Base-by-base conservation (phyloP, 2,888 invertebrate genomes). In the Ectropis crepuscularia region DNA sequence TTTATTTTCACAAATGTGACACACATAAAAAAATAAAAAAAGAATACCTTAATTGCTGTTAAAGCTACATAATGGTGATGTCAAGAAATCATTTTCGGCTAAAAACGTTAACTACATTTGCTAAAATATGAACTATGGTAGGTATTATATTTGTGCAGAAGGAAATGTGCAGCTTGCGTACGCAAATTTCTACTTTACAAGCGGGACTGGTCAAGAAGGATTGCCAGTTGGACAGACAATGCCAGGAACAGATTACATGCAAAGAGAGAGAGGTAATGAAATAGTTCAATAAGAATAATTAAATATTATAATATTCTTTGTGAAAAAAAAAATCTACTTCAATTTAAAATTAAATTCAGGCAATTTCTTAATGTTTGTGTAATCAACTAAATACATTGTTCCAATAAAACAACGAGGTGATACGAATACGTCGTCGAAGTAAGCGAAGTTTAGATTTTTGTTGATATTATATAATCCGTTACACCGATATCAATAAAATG, bases 211-310 rank as follows among this genome's bases (percentile, higher is more conserved):
- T 57, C n/a, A 73, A 71, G 5, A 83, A 79, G 41, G 71, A 80
- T 6, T 70, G 66, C 6, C 10, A 28, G 16, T 28, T 66, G 2
- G 79, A 81, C 9, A 61, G 66, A 39, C 72, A 73, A 11, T 69
- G 68, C 46, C 68, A 75, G 61, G 70, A 71, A 2, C 75, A 81
- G 28, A 69, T 86, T 0, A 71, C 75, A 38, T 55, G 65, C 5
- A 86, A 80, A 63, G 83, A 85, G 7, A 67, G 72, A 57, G 82
- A 90, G 81, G 90, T 89, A 57, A 48, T 8, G 12, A 6, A 6
- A 12, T 6, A 47, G 37, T 65, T n/a, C 39, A 36, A 4, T 39
- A 28, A 2, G 41, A 41, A 41, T 41, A 11, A 37, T 11, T 28
- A 28, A 28, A 28, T 28, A 28, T 2, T 28, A 4, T 28, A 28